Percentiles rank a stretch among this genome's conserved stretches.
These are phyloP conservation scores for Platerodrilus igneus DNA, from an alignment of 2,888 invertebrate genomes.

Conservation along the genomic window DNA sequence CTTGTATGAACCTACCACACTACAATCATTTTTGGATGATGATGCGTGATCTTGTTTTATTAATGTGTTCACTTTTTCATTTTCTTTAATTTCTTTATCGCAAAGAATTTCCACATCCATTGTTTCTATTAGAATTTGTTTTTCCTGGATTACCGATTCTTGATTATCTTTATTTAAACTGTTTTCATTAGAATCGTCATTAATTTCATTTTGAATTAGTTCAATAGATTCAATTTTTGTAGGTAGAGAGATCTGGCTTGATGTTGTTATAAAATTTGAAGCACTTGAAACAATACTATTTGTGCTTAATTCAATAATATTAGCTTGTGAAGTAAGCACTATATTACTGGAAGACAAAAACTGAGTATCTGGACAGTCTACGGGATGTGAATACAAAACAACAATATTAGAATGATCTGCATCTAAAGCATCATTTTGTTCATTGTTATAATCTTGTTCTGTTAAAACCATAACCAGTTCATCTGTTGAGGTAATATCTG, in stretches of 20 bases:
- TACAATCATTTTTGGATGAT: too few relatives aligned
- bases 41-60: too few relatives aligned
- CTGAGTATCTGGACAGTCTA: slow-evolving; percentile 55
- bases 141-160: too few relatives aligned
- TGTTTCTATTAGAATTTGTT: too few relatives aligned
- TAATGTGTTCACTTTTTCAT: too few relatives aligned
- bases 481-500: slow-evolving; percentile 52
- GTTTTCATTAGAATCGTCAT: slow-evolving; percentile 31
- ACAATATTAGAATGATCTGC: slow-evolving; percentile 59
- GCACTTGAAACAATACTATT: slow-evolving; percentile 30
- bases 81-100: too few relatives aligned
- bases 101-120: too few relatives aligned
- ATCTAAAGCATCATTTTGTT: slow-evolving; percentile 47
- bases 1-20: too few relatives aligned
- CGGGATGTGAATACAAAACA: slow-evolving; percentile 59
- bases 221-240: slow-evolving; percentile 45
- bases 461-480: slow-evolving; percentile 62
- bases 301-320: slow-evolving; percentile 43
- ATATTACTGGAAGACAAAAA: slow-evolving; percentile 50
- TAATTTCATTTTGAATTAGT: slow-evolving; percentile 46
- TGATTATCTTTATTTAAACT: too few relatives aligned
- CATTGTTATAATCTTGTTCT: slow-evolving; percentile 56
- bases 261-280: slow-evolving; percentile 32
- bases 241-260: slow-evolving; percentile 22
- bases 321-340: slow-evolving; percentile 46